phyloP scores from a whole-genome alignment of 2,113 vertebrate genomes.

The Pedionomus torquatus region DNA sequence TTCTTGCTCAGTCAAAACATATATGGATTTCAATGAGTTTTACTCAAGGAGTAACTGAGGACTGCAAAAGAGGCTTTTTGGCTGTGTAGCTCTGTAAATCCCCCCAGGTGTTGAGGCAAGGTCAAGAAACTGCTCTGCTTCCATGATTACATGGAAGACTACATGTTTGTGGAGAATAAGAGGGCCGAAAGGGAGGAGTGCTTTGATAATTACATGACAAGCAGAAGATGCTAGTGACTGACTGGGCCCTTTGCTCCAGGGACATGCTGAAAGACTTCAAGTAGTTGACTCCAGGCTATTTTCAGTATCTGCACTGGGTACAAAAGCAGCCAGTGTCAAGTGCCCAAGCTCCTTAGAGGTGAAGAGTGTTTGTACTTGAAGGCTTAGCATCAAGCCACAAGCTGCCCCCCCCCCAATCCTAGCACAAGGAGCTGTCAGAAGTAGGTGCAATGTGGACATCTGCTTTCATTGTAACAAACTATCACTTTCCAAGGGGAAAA shows the following conservation, averaged over 20 bases:
- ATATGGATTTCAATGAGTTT: background rate
- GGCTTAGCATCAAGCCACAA: background rate
- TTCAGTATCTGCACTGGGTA: background rate
- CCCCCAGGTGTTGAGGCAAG: background rate
- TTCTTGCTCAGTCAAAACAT: slow-evolving; percentile 5
- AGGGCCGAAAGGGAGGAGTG: background rate
- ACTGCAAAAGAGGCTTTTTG: background rate
- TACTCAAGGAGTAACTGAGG: background rate
- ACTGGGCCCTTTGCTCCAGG: background rate
- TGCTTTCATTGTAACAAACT: background rate
- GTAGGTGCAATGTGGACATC: background rate
- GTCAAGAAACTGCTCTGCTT: background rate
- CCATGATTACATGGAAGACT: background rate
- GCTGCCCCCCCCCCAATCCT: background rate
- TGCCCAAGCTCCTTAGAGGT: background rate
- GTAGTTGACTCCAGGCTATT: background rate
- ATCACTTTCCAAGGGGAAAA: background rate
- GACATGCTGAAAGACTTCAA: background rate
- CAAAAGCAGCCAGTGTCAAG: background rate
- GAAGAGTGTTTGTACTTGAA: background rate
- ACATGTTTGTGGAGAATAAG: background rate
- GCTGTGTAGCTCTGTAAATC: background rate
- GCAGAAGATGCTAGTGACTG: background rate
- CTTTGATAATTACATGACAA: background rate
- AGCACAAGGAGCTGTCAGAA: background rate